Conservation (phyloP, 2,113 vertebrate genomes). For the Ictidomys tridecemlineatus region DNA sequence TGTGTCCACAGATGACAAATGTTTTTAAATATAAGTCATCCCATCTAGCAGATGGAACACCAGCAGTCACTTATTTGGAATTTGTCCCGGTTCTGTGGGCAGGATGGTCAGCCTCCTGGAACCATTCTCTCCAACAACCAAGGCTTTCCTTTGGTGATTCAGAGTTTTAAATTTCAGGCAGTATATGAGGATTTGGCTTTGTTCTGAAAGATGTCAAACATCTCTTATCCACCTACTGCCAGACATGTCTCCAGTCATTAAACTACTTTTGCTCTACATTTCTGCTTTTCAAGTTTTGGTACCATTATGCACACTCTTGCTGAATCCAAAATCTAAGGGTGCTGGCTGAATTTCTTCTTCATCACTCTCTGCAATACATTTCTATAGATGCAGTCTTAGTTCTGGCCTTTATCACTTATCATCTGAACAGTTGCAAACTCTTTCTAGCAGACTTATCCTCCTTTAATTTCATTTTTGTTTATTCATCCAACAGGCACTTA, state of each 20-base stretch:
- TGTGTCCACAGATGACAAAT: constrained; percentile 66
- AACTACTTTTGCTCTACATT: background rate
- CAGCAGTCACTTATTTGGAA: constrained; percentile 2
- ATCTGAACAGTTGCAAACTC: background rate
- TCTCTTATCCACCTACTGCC: background rate
- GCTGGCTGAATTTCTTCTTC: background rate
- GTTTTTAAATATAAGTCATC: constrained; percentile 68
- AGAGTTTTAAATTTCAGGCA: background rate
- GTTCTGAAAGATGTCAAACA: background rate
- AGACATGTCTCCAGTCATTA: no score
- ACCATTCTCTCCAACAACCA: background rate
- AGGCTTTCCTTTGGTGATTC: background rate
- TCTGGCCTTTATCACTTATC: background rate
- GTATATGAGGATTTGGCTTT: background rate
- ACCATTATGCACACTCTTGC: background rate
- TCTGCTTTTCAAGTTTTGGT: background rate
- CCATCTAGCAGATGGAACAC: constrained; percentile 36
- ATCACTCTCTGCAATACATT: background rate
- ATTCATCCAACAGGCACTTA: background rate
- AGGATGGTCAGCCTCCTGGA: background rate
- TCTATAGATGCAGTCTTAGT: background rate
- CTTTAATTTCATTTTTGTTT: background rate
- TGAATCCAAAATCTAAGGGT: background rate
- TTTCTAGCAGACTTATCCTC: background rate
- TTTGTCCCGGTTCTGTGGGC: background rate